Evolutionary conservation across 2,113 vertebrate genomes (phyloP), one percentile per base, ranked within the genome.

Genomic region (Tyrannus savana): DNA sequence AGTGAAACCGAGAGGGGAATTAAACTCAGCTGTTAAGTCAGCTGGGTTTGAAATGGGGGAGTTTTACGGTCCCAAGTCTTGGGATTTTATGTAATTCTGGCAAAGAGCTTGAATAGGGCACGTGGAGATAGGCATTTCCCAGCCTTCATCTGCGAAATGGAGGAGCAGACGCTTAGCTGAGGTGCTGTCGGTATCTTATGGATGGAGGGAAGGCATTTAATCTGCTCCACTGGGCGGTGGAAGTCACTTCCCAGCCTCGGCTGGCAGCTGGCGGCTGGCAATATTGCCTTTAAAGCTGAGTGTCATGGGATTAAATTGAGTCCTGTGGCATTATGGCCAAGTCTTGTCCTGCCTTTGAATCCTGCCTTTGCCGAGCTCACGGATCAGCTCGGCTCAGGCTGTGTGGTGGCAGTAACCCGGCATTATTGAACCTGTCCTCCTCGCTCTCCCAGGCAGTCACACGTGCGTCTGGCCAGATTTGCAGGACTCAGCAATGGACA

Each of bases 401-500:
- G 96, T 6, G 86, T 25, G 59, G 96, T 97, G 97, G 97, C 98
- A 98, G 98, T 95, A 98, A 97, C 98, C 98, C 98, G 41, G 98
- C 98, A 98, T 97, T 98, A 95, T 96, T 87, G 97, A 97, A 96
- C 94, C 93, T 94, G 97, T 95, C 94, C 79, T 82, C 76, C 84
- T 91, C 9, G 9, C 96, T 96, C 93, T 89, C 94, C 89, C 88
- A 13, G 93, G 92, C 96, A 72, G 79, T 89, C 94, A 93, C 95
- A 96, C 83, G 47, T 71, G 82, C 52, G 79, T 96, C 97, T 95
- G 94, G 78, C 88, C 90, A 94, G 87, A 97, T 97, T 95, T 96
- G 94, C 95, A 96, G 89, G 90, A 74, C 95, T 96, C 95, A 96
- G 97, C 93, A 96, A 59, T 14, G 77, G 93, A 82, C 95, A 87